phyloP scores from a whole-genome alignment of 2,113 vertebrate species.

The Alligator mississippiensis region DNA sequence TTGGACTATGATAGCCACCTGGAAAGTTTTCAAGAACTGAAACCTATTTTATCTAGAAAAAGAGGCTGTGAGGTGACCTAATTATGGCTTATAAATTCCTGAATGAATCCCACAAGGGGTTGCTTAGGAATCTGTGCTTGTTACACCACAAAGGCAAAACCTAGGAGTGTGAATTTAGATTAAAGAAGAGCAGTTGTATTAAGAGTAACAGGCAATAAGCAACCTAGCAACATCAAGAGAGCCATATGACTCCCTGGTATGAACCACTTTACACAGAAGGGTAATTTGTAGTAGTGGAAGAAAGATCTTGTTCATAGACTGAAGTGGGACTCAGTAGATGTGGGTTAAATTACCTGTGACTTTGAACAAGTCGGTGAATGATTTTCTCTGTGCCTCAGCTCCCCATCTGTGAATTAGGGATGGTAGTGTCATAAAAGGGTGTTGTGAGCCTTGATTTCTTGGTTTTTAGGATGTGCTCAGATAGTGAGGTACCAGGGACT shows the following conservation, averaged over 20 bases:
- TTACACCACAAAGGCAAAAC: background rate
- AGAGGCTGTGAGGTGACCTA: background rate
- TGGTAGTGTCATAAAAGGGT: rapidly evolving
- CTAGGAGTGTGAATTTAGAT: rapidly evolving
- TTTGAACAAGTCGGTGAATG: background rate
- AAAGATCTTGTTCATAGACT: background rate
- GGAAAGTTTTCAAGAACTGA: background rate
- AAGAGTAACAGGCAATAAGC: rapidly evolving
- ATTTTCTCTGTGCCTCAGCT: background rate
- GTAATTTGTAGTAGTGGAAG: background rate
- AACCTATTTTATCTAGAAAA: background rate
- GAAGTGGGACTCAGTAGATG: background rate
- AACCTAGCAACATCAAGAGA: rapidly evolving
- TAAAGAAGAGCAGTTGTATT: background rate
- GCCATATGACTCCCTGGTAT: background rate
- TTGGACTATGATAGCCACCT: background rate
- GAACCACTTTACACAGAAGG: background rate
- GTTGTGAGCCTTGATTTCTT: background rate
- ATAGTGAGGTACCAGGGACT: background rate
- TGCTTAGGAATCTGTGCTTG: background rate
- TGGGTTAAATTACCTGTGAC: background rate
- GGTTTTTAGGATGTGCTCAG: background rate
- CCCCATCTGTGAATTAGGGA: rapidly evolving
- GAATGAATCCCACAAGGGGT: background rate
- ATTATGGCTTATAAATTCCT: background rate